phyloP scores from a whole-genome alignment of 2,888 invertebrate species.

The Isoperla grammatica region DNA sequence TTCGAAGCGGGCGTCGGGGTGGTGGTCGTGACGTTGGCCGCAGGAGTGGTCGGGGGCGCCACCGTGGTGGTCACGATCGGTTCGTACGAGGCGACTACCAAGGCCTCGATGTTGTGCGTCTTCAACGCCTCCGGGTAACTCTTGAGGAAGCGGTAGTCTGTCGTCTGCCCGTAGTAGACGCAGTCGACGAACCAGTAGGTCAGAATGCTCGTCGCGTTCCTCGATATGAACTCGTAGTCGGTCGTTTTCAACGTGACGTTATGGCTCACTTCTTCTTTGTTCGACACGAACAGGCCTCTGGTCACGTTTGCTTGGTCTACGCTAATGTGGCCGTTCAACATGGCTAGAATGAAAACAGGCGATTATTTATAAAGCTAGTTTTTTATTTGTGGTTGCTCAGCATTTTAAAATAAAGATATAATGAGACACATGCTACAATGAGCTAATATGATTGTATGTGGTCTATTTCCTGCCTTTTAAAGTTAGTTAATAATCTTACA shows the following conservation, averaged over 20 bases:
- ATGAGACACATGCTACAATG: constrained; percentile 11
- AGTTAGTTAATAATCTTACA: too few relatives aligned
- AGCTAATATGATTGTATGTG: constrained; percentile 20
- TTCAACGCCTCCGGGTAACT: constrained; percentile 58
- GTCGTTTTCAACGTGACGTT: constrained; percentile 52
- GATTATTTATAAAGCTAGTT: too few relatives aligned
- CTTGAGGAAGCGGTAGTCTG: constrained; percentile 54
- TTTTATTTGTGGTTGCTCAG: neutral
- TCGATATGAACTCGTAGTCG: constrained; percentile 55
- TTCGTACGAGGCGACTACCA: constrained; percentile 65
- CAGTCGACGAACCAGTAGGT: constrained; percentile 81
- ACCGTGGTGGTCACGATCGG: constrained; percentile 42
- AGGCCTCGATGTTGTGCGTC: constrained; percentile 59
- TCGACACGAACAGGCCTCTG: constrained; percentile 58
- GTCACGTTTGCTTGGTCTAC: constrained; percentile 57
- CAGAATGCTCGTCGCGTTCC: constrained; percentile 50
- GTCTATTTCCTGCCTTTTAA: constrained; percentile 17
- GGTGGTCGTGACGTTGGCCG: constrained; percentile 46
- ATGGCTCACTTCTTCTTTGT: constrained; percentile 53
- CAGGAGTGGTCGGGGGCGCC: constrained; percentile 48
- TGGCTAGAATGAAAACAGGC: constrained; percentile 51
- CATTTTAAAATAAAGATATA: constrained; percentile 8
- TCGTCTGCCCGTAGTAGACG: constrained; percentile 57
- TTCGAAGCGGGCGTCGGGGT: constrained; percentile 39
- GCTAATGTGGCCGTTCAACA: constrained; percentile 61